These are phyloP conservation scores for Hoplodrina ambigua DNA, from an alignment of 2,888 invertebrate genomes.

Conservation along the genomic window DNA sequence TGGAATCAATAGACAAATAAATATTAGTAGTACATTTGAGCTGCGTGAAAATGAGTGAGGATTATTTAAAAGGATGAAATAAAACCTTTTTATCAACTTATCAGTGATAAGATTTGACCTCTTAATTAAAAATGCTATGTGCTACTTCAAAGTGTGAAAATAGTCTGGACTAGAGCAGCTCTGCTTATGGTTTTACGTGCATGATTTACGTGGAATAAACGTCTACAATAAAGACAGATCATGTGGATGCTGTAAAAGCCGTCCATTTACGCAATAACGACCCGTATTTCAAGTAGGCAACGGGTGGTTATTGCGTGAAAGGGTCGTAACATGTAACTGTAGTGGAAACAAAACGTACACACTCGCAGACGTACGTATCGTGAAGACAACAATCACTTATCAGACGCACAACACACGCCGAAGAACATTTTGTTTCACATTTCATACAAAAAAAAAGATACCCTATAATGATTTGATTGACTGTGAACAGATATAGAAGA, in stretches of 20 bases:
- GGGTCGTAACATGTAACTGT: constrained; percentile 32
- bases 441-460: constrained; percentile 14
- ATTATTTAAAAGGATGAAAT: not conserved
- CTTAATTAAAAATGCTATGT: constrained; percentile 7
- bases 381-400: constrained; percentile 34
- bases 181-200: constrained; percentile 7
- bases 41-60: constrained; percentile 16
- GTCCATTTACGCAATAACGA: constrained; percentile 13
- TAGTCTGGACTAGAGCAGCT: constrained; percentile 47
- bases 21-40: constrained; percentile 44
- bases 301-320: constrained; percentile 4
- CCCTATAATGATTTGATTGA: constrained; percentile 18
- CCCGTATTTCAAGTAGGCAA: not conserved
- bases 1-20: constrained; percentile 4
- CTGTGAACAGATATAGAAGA: constrained; percentile 19
- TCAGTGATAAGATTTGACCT: constrained; percentile 6
- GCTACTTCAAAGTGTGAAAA: constrained; percentile 12
- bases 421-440: constrained; percentile 26
- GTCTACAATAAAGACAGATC: constrained; percentile 10
- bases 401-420: constrained; percentile 33
- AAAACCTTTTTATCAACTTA: not conserved
- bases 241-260: constrained; percentile 37
- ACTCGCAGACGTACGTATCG: constrained; percentile 20
- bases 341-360: constrained; percentile 17
- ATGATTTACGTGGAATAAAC: constrained; percentile 13